Evolutionary conservation across 2,113 vertebrate genomes (phyloP), one percentile per base, ranked within the genome.

Genomic region (Percina caprodes): DNA sequence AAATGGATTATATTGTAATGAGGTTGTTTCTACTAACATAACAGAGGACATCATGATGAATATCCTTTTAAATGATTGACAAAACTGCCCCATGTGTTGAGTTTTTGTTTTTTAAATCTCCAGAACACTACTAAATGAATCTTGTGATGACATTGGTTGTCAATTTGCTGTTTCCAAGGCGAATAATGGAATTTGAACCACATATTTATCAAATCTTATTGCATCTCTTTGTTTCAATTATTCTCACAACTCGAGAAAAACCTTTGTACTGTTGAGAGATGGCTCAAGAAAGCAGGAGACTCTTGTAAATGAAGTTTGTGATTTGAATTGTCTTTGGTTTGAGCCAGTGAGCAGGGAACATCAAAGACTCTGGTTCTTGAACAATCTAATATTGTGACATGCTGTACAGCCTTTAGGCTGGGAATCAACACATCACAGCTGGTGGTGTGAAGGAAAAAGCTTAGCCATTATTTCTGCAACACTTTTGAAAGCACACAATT

Each of bases 291-390:
- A 51, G 2, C 55, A 56, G 19, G n/a, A 62, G 19, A 19, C 15
- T 7, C 49, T 51, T 55, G 23, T 9, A 18, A 55, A 26, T 62
- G 23, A 19, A 18, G 58, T 68, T 49, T 58, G 24, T 72, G 16
- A 56, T 71, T 52, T 46, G 16, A 52, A 69, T 24, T 75, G 23
- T 86, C 65, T 77, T 74, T 55, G 74, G n/a, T 83, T 71, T 58
- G 26, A 77, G 55, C 14, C 42, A 19, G 45, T 59, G 69, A 45
- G 72, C 35, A 45, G 72, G 24, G 52, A 82, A 87, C 80, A 89
- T 92, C 91, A 87, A 90, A 91, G 77, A 61, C 73, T 21, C 19
- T 11, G 30, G 42, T 62, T 79, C 63, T 35, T 74, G 63, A 86
- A 65, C 23, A 33, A 48, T 51, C 39, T 82, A 60, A 76, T 54